Evolutionary conservation across 1,140 invertebrate genomes (phyloP), one percentile per base, ranked within the genome.

Genomic region (Paraescarpia echinospica): DNA sequence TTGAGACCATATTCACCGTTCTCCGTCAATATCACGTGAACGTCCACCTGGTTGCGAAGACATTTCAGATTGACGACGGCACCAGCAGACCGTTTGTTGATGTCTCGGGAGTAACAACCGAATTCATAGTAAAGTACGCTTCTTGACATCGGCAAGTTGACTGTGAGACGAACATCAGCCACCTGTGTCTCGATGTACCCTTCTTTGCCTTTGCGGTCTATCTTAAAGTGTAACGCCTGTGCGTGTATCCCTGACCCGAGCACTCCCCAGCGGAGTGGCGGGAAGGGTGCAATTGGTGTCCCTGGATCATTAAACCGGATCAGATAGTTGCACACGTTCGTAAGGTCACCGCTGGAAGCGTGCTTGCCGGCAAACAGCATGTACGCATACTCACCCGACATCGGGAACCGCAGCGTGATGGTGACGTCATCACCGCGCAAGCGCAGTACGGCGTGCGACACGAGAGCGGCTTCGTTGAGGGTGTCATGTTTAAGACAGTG

Each of bases 261-360:
- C 8, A 93, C 93, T 4, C 95, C 95, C 91, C 94, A 93, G 22
- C 94, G 94, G 14, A 95, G 91, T 92, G 95, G 95, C 6, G 95
- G 95, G 94, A 95, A 96, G 0, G 95, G 94, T 33, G 33, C 92
- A 77, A 18, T 77, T n/a, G 95, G 94, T 34, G 14, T 92, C 1
- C 6, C 35, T 33, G 90, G 1, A 14, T 91, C 48, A 48, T 92
- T 33, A 14, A 31, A 91, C 89, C 90, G 8, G 41, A 96, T 94
- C 18, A 96, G 92, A 92, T 96, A 96, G 93, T 96, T 96, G 34
- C 95, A 94, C 1, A 95, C 95, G 77, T 96, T 96, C 27, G 94
- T 93, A 18, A 95, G 94, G 14, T 94, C 94, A 1, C 95, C 95
- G 88, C 94, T 94, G 33, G 94, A 94, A 0, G 93, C 94, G 27